Base-by-base conservation (phyloP, 2,888 invertebrate species). In the Drosophila percnosoma region DNA sequence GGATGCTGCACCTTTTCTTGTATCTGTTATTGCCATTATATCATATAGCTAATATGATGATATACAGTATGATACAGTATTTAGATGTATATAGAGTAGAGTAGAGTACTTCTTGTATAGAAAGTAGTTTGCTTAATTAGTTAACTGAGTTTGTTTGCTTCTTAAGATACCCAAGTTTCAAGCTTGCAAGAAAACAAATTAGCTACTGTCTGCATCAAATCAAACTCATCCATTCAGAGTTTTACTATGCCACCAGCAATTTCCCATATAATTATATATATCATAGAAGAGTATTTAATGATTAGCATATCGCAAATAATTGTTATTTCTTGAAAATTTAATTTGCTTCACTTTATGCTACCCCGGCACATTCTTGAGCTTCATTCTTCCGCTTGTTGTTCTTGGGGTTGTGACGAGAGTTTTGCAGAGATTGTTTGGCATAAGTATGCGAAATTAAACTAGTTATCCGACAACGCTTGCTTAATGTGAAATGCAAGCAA, bases 351-450 rank as follows among this genome's bases (percentile, higher is more conserved):
- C 49, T 69, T 77, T 63, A 59, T 65, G 73, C 38, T 48, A 53
- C 61, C 61, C 63, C 61, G 63, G 40, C 70, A 67, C 78, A 76
- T 77, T 77, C 76, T 40, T 48, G 10, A 55, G 33, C 42, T 55
- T 38, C 63, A 66, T 64, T 53, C 76, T 34, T 53, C 5, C 24
- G 60, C 51, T 45, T 27, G 38, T 42, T 55, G 1, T 21, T 33
- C 8, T 24, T 53, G 33, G 21, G 36, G 10, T 7, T 45, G 1
- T 42, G 58, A 15, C 13, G 34, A 24, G 48, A 57, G n/a, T 29
- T 13, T 21, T 21, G 29, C 5, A 8, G 13, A 57, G 40, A 21
- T 57, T 40, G 18, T 40, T 63, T 57, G 24, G 36, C 67, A 55
- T 51, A 38, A 38, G 31, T 48, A 55, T 24, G 49, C 13, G 40